Percentiles rank a stretch among this genome's conserved stretches.
Conservation (phyloP, 2,113 vertebrate species). For the Thalassoma bifasciatum region DNA sequence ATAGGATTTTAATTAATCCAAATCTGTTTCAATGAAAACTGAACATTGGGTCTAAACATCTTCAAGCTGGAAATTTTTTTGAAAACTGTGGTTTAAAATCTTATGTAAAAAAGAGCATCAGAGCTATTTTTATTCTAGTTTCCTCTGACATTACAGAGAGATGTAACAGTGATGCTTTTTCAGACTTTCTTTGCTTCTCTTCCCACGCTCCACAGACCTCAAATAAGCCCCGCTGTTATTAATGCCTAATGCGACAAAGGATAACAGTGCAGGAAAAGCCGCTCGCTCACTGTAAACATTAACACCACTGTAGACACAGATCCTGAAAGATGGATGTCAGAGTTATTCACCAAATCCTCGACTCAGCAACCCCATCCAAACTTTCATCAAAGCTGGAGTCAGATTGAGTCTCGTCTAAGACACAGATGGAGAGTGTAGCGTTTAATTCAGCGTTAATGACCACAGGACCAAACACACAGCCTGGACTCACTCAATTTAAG, state of each 20-base stretch:
- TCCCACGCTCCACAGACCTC: constrained; percentile 13
- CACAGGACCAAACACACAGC: constrained; percentile 27
- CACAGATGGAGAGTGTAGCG: constrained; percentile 1
- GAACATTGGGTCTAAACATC: too few relatives aligned
- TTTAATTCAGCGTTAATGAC: constrained; percentile 54
- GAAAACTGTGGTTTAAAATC: not conserved
- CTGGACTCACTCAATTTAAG: constrained; percentile 40
- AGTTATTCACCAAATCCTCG: constrained; percentile 52
- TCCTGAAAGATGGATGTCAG: constrained; percentile 38
- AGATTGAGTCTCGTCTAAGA: constrained; percentile 50
- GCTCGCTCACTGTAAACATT: constrained; percentile 48
- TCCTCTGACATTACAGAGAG: not conserved
- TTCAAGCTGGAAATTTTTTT: too few relatives aligned
- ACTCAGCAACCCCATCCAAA: constrained; percentile 50
- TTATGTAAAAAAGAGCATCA: not conserved
- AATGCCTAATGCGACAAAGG: constrained; percentile 27
- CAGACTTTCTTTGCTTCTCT: constrained; percentile 1
- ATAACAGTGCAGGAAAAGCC: constrained; percentile 18
- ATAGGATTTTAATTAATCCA: too few relatives aligned
- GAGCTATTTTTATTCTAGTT: not conserved
- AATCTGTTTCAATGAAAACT: too few relatives aligned
- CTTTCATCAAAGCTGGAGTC: constrained; percentile 44
- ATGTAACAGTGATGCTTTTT: not conserved
- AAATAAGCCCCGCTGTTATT: constrained; percentile 39
- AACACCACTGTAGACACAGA: constrained; percentile 16